phyloP scores from a whole-genome alignment of 2,113 vertebrate species.

The Elephantulus edwardii region DNA sequence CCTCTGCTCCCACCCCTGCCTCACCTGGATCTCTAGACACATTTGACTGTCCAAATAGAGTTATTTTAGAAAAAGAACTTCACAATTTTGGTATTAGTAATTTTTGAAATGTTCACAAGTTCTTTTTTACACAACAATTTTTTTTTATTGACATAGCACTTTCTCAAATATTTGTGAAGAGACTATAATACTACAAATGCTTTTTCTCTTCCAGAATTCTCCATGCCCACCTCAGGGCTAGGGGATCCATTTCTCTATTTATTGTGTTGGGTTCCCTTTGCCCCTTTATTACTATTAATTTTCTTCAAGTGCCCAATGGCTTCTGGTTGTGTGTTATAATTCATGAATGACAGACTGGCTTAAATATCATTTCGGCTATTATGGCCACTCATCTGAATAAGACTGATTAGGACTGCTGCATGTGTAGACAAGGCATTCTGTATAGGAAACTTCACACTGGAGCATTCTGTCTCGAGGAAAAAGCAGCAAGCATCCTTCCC shows the following conservation, averaged over 20 bases:
- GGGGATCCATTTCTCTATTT: background rate
- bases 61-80: too few relatives aligned
- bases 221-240: background rate
- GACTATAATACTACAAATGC: background rate
- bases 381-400: background rate
- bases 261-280: background rate
- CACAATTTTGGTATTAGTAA: background rate
- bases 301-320: background rate
- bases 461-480: background rate
- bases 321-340: background rate
- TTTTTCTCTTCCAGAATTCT: background rate
- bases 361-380: background rate
- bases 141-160: constrained; percentile 4
- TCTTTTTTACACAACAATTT: background rate
- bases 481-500: background rate
- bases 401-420: background rate
- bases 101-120: background rate
- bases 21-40: too few relatives aligned
- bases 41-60: too few relatives aligned
- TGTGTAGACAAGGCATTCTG: background rate
- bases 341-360: background rate
- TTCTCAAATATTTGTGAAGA: constrained; percentile 27
- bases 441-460: background rate
- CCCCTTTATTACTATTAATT: background rate
- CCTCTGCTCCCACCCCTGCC: too few relatives aligned